phyloP scores from a whole-genome alignment of 2,797 vertebrate genomes.

The Chaetodon trifasciatus region DNA sequence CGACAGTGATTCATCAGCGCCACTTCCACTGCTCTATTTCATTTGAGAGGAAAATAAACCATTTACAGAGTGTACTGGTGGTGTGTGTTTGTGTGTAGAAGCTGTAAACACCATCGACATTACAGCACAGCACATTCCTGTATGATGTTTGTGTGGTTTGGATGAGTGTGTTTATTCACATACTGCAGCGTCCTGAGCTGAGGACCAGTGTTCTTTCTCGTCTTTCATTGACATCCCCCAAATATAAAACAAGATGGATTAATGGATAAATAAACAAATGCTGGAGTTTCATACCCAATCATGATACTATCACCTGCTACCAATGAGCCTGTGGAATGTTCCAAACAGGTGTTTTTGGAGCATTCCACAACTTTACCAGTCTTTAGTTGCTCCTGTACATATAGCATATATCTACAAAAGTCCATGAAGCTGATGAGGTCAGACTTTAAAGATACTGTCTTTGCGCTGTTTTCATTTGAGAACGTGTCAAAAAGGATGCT shows the following conservation, averaged over 20 bases:
- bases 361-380: no score
- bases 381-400: no score
- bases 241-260: neutral
- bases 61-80: neutral
- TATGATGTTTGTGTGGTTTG: neutral
- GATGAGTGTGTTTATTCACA: neutral
- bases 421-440: no score
- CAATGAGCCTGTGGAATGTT: no score
- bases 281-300: neutral
- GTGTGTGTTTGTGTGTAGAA: neutral
- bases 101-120: neutral
- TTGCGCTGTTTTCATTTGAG: no score
- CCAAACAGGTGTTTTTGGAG: no score
- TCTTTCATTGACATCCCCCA: neutral
- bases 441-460: no score
- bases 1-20: slow-evolving; percentile 9
- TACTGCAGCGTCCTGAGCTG: neutral
- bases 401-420: no score
- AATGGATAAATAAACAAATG: neutral
- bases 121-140: neutral
- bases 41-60: slow-evolving; percentile 8
- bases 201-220: neutral
- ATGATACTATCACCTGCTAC: no score
- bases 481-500: no score
- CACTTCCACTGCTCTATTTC: slow-evolving; percentile 15